A percentile compares a stretch with the other conserved stretches of the same genome.
These are phyloP conservation scores for Drosophila insularis DNA, from an alignment of 1,140 invertebrate species.

Conservation along the genomic window DNA sequence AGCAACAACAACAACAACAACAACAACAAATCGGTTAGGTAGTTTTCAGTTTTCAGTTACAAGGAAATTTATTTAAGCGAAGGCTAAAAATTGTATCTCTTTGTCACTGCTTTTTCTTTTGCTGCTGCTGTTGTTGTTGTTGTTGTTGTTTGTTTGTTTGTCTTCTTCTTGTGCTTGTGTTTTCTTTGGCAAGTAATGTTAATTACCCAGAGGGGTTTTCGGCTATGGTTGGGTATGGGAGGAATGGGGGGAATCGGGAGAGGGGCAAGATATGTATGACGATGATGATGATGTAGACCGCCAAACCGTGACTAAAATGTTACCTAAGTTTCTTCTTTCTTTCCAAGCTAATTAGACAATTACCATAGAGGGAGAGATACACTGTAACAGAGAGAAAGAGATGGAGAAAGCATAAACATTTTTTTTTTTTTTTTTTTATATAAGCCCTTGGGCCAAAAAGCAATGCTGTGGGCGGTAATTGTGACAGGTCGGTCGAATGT, in stretches of 20 bases:
- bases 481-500: slow-evolving; percentile 9
- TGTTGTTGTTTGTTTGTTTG: slow-evolving; percentile 12
- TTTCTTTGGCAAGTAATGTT: slow-evolving; percentile 58
- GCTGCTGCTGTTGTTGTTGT: slow-evolving; percentile 24
- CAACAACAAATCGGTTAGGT: slow-evolving; percentile 12
- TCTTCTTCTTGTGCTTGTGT: slow-evolving; percentile 27
- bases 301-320: slow-evolving; percentile 74
- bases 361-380: slow-evolving; percentile 30
- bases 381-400: slow-evolving; percentile 13
- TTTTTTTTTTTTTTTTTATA: slow-evolving; percentile 59
- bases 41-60: slow-evolving; percentile 15
- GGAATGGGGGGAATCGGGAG: slow-evolving; percentile 3
- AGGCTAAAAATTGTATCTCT: slow-evolving; percentile 36
- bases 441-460: slow-evolving; percentile 38
- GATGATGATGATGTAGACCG: slow-evolving; percentile 50
- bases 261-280: slow-evolving; percentile 49
- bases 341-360: slow-evolving; percentile 63
- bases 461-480: slow-evolving; percentile 4
- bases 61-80: slow-evolving; percentile 56
- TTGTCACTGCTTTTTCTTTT: slow-evolving; percentile 24
- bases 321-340: slow-evolving; percentile 64
- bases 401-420: neutral
- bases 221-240: neutral
- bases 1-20: neutral
- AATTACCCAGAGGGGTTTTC: slow-evolving; percentile 51